Percentiles rank a stretch among this genome's conserved stretches.
phyloP scores from a whole-genome alignment of 2,797 vertebrate species.

The Cottoperca gobio region DNA sequence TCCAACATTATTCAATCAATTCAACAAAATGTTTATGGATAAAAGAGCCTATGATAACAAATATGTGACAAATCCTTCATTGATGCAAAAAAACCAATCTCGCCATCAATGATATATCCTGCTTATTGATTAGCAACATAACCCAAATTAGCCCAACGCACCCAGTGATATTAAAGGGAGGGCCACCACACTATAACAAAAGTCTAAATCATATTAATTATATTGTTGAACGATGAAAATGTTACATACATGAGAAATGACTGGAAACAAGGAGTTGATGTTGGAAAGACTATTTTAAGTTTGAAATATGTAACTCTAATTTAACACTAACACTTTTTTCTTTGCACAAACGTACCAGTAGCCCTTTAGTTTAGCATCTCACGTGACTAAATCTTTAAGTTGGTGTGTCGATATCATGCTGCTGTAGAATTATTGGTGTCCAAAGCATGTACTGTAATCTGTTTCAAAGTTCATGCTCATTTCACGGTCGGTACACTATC shows the following conservation, averaged over 20 bases:
- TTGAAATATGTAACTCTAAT: constrained; percentile 1
- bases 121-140: not conserved
- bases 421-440: constrained; percentile 14
- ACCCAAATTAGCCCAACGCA: not conserved
- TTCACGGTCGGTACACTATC: not conserved
- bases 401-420: not conserved
- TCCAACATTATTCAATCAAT: not conserved
- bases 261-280: not conserved
- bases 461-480: not conserved
- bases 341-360: not conserved
- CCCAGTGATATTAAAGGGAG: not conserved
- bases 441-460: not conserved
- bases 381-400: constrained; percentile 11
- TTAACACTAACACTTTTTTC: not conserved
- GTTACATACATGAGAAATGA: not conserved
- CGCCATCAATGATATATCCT: not conserved
- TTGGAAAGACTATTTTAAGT: not conserved
- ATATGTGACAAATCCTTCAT: not conserved
- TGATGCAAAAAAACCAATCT: not conserved
- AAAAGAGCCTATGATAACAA: not conserved
- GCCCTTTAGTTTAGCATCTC: not conserved
- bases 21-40: not conserved
- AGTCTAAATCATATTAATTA: not conserved
- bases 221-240: not conserved
- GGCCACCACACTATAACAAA: not conserved